A percentile compares a stretch with the other conserved stretches of the same genome.
Conservation (phyloP, 2,888 invertebrate genomes). For the Luffia ferchaultella region DNA sequence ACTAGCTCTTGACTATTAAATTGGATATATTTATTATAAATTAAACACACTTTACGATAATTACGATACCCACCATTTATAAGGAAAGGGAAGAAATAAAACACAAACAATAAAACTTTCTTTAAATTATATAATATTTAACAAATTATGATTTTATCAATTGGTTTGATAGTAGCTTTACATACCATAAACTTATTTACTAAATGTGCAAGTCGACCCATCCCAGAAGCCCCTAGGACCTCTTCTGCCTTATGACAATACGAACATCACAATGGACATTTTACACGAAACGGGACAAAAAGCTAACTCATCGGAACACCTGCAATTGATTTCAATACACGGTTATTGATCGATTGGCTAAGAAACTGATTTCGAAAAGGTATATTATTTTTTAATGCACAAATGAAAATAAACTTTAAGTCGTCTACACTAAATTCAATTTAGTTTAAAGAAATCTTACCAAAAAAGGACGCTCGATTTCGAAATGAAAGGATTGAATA, state of each 20-base stretch:
- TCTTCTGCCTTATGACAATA: conserved; percentile 26
- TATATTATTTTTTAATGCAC: background rate
- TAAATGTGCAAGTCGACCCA: background rate
- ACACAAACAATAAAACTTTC: background rate
- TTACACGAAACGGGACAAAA: conserved; percentile 27
- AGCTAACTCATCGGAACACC: conserved; percentile 54
- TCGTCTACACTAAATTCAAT: background rate
- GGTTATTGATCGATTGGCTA: conserved; percentile 49
- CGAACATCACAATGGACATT: conserved; percentile 24
- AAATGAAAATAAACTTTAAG: background rate
- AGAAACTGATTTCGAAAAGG: conserved; percentile 21
- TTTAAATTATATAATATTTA: background rate
- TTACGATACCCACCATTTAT: too few relatives aligned
- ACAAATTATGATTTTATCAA: background rate
- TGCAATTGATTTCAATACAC: conserved; percentile 48
- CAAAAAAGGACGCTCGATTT: background rate
- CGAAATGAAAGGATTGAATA: background rate
- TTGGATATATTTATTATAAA: too few relatives aligned
- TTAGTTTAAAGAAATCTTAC: background rate
- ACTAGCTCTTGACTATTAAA: too few relatives aligned
- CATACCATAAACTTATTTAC: too few relatives aligned
- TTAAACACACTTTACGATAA: too few relatives aligned
- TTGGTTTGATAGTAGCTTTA: too few relatives aligned
- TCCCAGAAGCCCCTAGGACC: background rate
- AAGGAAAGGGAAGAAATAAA: background rate